Evolutionary conservation across 2,888 invertebrate genomes (phyloP), one percentile per base, ranked within the genome.

Genomic region (Catocala sponsa): DNA sequence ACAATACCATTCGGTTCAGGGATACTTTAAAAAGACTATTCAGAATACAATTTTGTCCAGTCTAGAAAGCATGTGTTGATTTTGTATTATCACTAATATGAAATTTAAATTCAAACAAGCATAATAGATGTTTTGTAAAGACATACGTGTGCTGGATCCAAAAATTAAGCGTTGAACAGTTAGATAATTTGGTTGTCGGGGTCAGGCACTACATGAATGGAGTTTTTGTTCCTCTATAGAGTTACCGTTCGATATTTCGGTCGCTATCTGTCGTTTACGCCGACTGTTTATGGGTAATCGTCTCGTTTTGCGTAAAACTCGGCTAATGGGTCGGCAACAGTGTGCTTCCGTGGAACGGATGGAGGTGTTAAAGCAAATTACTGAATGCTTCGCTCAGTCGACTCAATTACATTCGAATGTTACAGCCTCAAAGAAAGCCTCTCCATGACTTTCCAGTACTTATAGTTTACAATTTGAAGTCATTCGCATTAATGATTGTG

Each of bases 151-250:
- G 74, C 67, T 80, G 83, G 64, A 79, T 81, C 70, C 75, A 65
- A 78, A 84, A 88, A 87, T 88, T 85, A 78, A 83, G 83, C 83
- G 82, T 82, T 81, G 75, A 82, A 87, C 90, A 90, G 91, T 89
- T 90, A 90, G 86, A 87, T 89, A 84, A 90, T 88, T 88, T 87
- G 72, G 78, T 83, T 81, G 73, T 79, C 68, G 79, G 77, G 84
- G 87, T 87, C 87, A 83, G 78, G 72, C 85, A 82, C 78, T 74
- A 72, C 81, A 79, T 84, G 83, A 86, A 80, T 85, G 79, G 79
- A 79, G 79, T 87, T 87, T 88, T 89, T 89, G 84, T 85, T 79
- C 76, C 66, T 72, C 69, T 72, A 64, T 57, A 69, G 72, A 83
- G 79, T 85, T 87, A 87, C 87, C 87, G 89, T 88, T 88, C 76